These are phyloP conservation scores for Polyommatus iphigenia DNA, from an alignment of 2,888 invertebrate species.

Conservation along the genomic window DNA sequence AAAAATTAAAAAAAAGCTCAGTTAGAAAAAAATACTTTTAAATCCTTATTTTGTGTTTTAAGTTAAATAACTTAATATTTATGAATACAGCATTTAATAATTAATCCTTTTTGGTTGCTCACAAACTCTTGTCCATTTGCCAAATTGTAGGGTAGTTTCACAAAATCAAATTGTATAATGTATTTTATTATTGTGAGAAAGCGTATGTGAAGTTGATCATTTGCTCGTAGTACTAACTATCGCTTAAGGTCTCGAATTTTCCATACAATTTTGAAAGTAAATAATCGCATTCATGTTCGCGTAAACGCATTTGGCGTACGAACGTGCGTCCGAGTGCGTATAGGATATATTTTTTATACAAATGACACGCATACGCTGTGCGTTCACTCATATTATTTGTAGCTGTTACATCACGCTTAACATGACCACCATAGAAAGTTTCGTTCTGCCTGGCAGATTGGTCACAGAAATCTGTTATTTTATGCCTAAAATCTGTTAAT, in stretches of 20 bases:
- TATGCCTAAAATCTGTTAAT: no score
- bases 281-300: not conserved
- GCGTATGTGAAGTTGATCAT: constrained; percentile 44
- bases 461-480: no score
- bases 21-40: no score
- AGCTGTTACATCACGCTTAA: no score
- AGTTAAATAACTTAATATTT: not conserved
- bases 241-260: not conserved
- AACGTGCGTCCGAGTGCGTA: no score
- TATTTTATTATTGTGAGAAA: constrained; percentile 22
- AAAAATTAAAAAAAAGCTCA: no score
- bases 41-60: not conserved
- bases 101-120: not conserved
- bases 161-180: not conserved
- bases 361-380: no score
- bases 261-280: not conserved
- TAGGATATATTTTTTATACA: no score
- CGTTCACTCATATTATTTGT: no score
- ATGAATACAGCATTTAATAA: not conserved
- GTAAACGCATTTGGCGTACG: no score
- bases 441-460: no score
- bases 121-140: not conserved
- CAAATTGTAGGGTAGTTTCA: not conserved
- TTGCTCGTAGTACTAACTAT: constrained; percentile 36
- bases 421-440: no score